Conservation (phyloP, 2,113 vertebrate species). For the Pristiophorus japonicus region DNA sequence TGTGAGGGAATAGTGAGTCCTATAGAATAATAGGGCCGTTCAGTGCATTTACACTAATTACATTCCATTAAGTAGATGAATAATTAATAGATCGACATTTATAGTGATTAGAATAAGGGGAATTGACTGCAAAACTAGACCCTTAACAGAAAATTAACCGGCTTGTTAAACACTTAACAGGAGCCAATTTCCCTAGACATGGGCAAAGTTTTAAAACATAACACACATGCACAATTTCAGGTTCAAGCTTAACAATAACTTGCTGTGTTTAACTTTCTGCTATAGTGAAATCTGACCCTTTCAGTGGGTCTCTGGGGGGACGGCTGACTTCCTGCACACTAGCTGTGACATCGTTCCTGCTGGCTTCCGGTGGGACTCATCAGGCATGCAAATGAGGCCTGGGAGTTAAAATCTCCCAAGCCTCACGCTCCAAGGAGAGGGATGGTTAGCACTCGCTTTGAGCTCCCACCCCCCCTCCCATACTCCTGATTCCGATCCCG, state of each 20-base stretch:
- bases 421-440: background rate
- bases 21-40: background rate
- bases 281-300: background rate
- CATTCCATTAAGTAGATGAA: background rate
- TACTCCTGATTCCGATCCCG: background rate
- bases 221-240: background rate
- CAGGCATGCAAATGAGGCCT: background rate
- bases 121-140: background rate
- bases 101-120: background rate
- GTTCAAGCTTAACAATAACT: background rate
- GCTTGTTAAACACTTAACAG: background rate
- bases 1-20: background rate
- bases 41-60: conserved; percentile 2
- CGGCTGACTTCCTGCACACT: background rate
- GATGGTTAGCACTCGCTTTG: background rate
- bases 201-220: background rate
- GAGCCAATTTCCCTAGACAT: background rate
- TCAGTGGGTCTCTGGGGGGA: background rate
- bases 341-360: background rate
- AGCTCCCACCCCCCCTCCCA: background rate
- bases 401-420: background rate
- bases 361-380: background rate
- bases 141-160: background rate
- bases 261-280: background rate
- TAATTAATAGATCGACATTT: background rate